Percentiles rank a stretch among this genome's conserved stretches.
Evolutionary conservation across 2,113 vertebrate species (phyloP).

Genomic region (Rhipidura dahli): DNA sequence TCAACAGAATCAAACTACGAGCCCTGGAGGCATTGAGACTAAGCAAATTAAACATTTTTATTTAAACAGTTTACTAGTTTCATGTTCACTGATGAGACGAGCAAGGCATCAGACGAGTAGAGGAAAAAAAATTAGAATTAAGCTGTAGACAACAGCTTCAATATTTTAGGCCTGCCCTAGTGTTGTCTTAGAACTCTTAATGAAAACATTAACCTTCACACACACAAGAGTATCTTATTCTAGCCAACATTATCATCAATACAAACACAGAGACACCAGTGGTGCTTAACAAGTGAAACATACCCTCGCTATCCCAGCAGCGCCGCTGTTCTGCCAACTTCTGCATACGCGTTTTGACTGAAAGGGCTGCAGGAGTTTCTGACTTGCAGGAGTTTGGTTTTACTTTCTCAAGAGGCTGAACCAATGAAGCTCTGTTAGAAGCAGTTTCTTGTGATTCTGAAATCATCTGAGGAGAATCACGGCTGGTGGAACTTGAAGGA

Average conservation of each 20-base stretch:
- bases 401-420: neutral
- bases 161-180: neutral
- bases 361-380: slow-evolving; percentile 34
- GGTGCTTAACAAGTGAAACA: neutral
- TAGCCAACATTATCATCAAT: neutral
- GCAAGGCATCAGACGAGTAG: neutral
- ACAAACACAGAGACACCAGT: neutral
- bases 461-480: slow-evolving; percentile 56
- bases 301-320: slow-evolving; percentile 81
- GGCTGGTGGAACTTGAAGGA: neutral
- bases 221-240: neutral
- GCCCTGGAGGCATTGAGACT: neutral
- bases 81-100: neutral
- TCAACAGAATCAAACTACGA: neutral
- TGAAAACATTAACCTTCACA: neutral
- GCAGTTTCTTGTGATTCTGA: slow-evolving; percentile 42
- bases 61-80: neutral
- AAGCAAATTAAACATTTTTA: neutral
- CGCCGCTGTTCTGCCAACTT: slow-evolving; percentile 84
- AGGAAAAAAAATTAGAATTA: neutral
- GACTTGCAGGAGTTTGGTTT: slow-evolving; percentile 11
- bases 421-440: neutral
- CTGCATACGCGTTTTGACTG: slow-evolving; percentile 87
- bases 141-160: neutral
- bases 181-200: neutral